Base-by-base conservation (phyloP, 2,113 vertebrate genomes). In the Chaetops frenatus region DNA sequence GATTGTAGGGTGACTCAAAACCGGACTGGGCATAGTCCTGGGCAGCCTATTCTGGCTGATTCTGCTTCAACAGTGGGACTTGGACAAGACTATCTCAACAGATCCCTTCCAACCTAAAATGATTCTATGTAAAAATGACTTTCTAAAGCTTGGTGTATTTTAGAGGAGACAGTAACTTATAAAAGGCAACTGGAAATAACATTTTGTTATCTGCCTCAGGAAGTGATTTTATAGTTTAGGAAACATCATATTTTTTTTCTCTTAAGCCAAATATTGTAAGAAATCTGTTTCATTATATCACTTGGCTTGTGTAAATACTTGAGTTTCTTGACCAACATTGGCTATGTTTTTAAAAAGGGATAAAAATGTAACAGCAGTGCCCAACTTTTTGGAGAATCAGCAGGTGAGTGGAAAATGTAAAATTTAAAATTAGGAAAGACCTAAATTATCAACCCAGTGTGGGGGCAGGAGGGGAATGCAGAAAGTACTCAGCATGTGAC, bases 31-130 rank as follows among this genome's bases (percentile, higher is more conserved):
- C 2, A 2, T 53, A 31, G n/a, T 66, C 22, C 31, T 71, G 51
- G 57, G 38, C 14, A 45, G 6, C 29, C 31, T 62, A 11, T 42
- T 86, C 3, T 86, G 53, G 22, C 28, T 76, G 53, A 50, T 28
- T 4, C 11, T 80, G 47, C 19, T 21, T 50, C 20, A 57, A 11
- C 65, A 1, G 2, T 8, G 9, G 4, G 2, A 4, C 2, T 19
- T 65, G 29, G 42, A 53, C n/a, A 66, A 33, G 27, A 19, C 60
- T 51, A 67, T 48, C 6, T 84, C 44, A 56, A 58, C 36, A 71
- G 25, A 33, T 44, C 15, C 7, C 13, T 84, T 87, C 25, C 16
- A 56, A 35, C 24, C 27, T 61, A 45, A 77, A 67, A 35, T n/a
- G 12, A 28, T 67, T 86, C 14, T 64, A 2, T n/a, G 25, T 83